Evolutionary conservation across 2,888 invertebrate genomes (phyloP).

Genomic region (Aporophyla lueneburgensis): DNA sequence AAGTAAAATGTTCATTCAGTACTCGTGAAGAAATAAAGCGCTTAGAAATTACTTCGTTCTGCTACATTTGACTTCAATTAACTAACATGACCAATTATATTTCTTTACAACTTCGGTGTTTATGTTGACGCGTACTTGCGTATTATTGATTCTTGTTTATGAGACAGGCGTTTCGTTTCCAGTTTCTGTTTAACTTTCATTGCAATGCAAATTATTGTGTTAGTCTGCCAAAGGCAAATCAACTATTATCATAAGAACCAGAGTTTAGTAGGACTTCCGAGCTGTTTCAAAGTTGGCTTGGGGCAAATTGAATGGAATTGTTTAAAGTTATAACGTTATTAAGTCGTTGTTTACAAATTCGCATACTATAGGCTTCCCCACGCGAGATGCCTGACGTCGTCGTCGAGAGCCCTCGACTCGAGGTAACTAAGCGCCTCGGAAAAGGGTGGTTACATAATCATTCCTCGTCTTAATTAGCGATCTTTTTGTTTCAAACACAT

Average conservation of each 20-base stretch:
- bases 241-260: conserved; percentile 16
- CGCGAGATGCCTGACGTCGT: conserved; percentile 67
- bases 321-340: conserved; percentile 26
- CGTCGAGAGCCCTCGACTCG: conserved; percentile 63
- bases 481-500: conserved; percentile 38
- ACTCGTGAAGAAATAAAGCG: conserved; percentile 37
- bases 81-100: conserved; percentile 33
- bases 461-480: conserved; percentile 52
- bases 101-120: conserved; percentile 17
- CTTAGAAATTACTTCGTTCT: conserved; percentile 40
- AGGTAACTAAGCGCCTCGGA: conserved; percentile 64
- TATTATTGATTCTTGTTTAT: conserved; percentile 31
- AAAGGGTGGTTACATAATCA: conserved; percentile 68
- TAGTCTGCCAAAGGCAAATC: neutral
- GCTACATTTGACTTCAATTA: conserved; percentile 42
- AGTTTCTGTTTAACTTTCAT: neutral
- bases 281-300: conserved; percentile 24
- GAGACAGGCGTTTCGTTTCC: neutral
- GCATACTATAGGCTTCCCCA: conserved; percentile 71
- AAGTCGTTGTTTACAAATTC: conserved; percentile 63
- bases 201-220: conserved; percentile 17
- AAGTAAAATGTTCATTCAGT: conserved; percentile 52
- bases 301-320: conserved; percentile 36
- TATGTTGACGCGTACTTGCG: conserved; percentile 14
- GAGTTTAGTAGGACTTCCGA: neutral